Percentiles rank a stretch among this genome's conserved stretches.
phyloP scores from a whole-genome alignment of 2,113 vertebrate genomes.

The Onychostoma macrolepis region DNA sequence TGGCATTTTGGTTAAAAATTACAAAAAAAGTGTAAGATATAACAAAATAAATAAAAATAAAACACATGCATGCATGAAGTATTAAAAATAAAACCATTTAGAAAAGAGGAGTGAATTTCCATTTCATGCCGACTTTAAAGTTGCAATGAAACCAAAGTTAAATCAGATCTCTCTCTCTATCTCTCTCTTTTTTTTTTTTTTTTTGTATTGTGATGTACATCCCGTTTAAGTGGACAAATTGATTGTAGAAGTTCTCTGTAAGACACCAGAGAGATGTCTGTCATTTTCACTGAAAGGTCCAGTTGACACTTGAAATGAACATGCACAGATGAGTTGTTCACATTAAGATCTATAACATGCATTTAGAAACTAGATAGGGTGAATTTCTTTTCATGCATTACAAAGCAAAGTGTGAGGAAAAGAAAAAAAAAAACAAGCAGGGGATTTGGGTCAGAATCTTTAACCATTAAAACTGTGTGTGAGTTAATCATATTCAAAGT shows the following conservation, averaged over 20 bases:
- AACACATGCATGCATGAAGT: background rate
- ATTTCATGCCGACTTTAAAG: background rate
- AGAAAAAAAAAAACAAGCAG: background rate
- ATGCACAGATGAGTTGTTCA: background rate
- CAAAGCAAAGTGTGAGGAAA: background rate
- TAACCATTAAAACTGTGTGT: slow-evolving; percentile 24
- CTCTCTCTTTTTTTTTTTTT: too few species aligned
- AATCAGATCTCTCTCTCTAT: background rate
- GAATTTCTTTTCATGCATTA: background rate
- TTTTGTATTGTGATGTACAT: too few species aligned
- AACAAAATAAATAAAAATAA: background rate
- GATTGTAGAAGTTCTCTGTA: background rate
- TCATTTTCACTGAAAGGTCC: background rate
- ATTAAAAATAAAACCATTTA: background rate
- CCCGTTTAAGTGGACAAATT: background rate
- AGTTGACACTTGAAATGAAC: background rate
- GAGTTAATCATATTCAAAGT: slow-evolving; percentile 65
- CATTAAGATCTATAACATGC: background rate
- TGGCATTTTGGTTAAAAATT: background rate
- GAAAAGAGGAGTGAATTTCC: background rate
- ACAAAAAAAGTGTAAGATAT: too few species aligned
- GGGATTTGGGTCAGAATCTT: slow-evolving; percentile 23
- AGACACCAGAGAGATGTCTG: background rate
- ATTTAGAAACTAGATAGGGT: background rate
- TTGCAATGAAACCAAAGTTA: background rate